Evolutionary conservation across 1,140 invertebrate genomes (phyloP), one percentile per base, ranked within the genome.

Genomic region (Leptinotarsa undecemlineata): DNA sequence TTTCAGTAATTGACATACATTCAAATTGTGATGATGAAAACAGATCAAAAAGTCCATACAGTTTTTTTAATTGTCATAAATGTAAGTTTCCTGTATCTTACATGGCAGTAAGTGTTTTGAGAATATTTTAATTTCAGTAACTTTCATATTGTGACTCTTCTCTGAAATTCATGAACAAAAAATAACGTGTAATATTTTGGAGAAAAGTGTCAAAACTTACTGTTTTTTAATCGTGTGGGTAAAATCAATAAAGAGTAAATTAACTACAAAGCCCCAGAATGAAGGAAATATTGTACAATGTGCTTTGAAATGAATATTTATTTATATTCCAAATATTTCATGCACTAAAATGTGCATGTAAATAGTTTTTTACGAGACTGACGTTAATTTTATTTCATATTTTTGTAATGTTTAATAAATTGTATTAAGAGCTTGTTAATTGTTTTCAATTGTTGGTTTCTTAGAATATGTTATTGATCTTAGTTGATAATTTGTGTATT

Each of bases 351-450:
- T 21, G 63, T 64, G 63, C 20, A 64, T 64, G 26, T 21, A 20
- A 23, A 20, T 64, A 19, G 14, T 57, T 57, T 57, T 17, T 17
- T 15, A 57, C 51, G 51, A 64, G 63, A 64, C 63, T 64, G 63
- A 64, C 20, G 20, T 64, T 64, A 64, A 19, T 64, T 64, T 64
- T 64, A 64, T 64, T 64, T 64, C 26, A 64, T 64, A 64, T 21
- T 21, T 64, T 64, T 64, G 15, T 64, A 64, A 64, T 64, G 17
- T 23, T 23, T 64, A 17, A 33, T 23, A 21, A 64, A 64, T 33
- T 33, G 14, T 64, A 33, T 64, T 57, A n/a, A 19, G 51, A 64
- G 63, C 20, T 64, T 33, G 63, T 33, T 64, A 64, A 33, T 21
- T 23, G 20, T 64, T n/a, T 64, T 20, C 5, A 26, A 23, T 64